Conservation (phyloP, 2,113 vertebrate species). For the Sclerurus mexicanus region DNA sequence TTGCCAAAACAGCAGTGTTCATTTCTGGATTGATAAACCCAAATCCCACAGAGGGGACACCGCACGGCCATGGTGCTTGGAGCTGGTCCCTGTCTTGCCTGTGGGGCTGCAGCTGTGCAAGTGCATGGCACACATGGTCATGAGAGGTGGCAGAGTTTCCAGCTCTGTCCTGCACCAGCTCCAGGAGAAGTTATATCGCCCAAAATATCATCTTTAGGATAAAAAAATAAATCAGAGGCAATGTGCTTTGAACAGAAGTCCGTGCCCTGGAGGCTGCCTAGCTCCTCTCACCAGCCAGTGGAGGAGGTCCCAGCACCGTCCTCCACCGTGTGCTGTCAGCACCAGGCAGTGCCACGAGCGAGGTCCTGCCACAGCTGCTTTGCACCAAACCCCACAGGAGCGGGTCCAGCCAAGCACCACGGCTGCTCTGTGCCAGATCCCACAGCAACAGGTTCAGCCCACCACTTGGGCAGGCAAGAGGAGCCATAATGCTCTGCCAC, state of each 20-base stretch:
- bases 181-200: background rate
- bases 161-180: background rate
- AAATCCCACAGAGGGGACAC: background rate
- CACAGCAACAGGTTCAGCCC: accelerated
- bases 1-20: background rate
- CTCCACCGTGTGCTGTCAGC: accelerated
- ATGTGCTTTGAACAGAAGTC: background rate
- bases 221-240: background rate
- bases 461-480: background rate
- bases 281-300: background rate
- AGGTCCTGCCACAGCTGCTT: accelerated
- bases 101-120: background rate
- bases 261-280: background rate
- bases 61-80: background rate
- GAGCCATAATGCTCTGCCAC: background rate
- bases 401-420: accelerated
- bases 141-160: background rate
- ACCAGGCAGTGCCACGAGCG: accelerated
- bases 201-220: background rate
- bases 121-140: accelerated
- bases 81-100: background rate
- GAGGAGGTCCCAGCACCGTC: background rate
- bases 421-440: background rate
- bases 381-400: accelerated
- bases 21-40: background rate